These are phyloP conservation scores for Cataglyphis livida DNA, from an alignment of 2,888 invertebrate species.

Conservation along the genomic window DNA sequence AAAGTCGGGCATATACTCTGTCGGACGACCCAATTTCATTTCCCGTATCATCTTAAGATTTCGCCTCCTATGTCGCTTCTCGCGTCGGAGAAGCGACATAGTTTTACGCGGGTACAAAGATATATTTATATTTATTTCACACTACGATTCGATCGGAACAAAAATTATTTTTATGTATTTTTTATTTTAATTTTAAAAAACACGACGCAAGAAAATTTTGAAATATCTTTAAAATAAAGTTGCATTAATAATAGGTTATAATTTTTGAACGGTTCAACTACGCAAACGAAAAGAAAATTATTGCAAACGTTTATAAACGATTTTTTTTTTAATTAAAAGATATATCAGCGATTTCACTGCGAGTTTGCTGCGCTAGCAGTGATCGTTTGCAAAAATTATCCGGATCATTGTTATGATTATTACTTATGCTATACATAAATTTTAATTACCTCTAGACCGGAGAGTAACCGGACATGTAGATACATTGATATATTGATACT, in stretches of 20 bases:
- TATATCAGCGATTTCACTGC: neutral
- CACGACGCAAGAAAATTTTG: too few relatives aligned
- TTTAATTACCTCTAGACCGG: neutral
- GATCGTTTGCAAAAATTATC: neutral
- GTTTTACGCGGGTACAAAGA: neutral
- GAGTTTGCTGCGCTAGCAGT: neutral
- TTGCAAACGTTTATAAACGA: too few relatives aligned
- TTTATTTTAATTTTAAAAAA: too few relatives aligned
- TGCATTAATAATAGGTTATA: too few relatives aligned
- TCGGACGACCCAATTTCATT: constrained; percentile 43
- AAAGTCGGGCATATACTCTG: constrained; percentile 17
- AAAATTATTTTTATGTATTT: neutral
- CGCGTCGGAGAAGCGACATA: neutral
- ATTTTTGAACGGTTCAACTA: too few relatives aligned
- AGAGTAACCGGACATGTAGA: neutral
- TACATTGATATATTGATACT: too few relatives aligned
- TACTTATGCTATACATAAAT: neutral
- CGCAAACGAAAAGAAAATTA: too few relatives aligned
- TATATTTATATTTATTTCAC: constrained; percentile 2
- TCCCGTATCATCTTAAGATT: constrained; percentile 23
- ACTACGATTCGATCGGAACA: neutral
- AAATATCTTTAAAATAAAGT: too few relatives aligned
- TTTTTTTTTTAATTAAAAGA: too few relatives aligned
- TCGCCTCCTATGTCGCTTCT: neutral
- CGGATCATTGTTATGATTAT: neutral